Percentiles rank a stretch among this genome's conserved stretches.
phyloP scores from a whole-genome alignment of 2,113 vertebrate species.

The Heteronetta atricapilla region DNA sequence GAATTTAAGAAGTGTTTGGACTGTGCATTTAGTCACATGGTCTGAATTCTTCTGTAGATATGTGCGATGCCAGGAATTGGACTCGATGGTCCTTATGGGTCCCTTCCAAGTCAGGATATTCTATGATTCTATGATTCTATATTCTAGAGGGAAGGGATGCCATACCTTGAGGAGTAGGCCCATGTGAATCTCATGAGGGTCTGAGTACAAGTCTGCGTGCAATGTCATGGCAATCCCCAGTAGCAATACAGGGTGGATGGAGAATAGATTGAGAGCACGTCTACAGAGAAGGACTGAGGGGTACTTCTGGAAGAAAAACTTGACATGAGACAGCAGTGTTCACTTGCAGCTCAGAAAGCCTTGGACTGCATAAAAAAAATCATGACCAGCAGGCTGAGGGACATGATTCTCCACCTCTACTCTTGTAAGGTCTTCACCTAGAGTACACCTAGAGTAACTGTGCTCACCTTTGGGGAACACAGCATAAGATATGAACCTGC shows the following conservation, averaged over 20 bases:
- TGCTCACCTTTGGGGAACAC: background rate
- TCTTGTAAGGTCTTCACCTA: background rate
- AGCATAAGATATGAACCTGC: background rate
- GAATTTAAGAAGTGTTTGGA: too few relatives aligned
- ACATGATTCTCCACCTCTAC: background rate
- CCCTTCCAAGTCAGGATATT: too few relatives aligned
- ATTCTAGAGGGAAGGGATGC: background rate
- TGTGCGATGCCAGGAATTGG: too few relatives aligned
- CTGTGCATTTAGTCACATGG: too few relatives aligned
- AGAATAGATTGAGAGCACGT: background rate
- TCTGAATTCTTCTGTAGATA: too few relatives aligned
- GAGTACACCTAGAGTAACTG: background rate
- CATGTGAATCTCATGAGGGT: background rate
- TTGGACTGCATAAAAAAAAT: background rate
- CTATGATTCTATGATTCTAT: too few relatives aligned
- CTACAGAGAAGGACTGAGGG: background rate
- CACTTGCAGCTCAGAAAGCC: background rate
- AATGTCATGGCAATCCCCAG: background rate
- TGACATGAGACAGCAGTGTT: background rate
- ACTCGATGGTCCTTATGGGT: too few relatives aligned
- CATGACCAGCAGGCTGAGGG: too few relatives aligned
- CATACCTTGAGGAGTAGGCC: background rate
- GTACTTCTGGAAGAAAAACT: background rate
- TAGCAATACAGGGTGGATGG: background rate
- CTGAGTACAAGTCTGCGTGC: background rate